Evolutionary conservation across 2,888 invertebrate species (phyloP).

Genomic region (Iphiclides podalirius): DNA sequence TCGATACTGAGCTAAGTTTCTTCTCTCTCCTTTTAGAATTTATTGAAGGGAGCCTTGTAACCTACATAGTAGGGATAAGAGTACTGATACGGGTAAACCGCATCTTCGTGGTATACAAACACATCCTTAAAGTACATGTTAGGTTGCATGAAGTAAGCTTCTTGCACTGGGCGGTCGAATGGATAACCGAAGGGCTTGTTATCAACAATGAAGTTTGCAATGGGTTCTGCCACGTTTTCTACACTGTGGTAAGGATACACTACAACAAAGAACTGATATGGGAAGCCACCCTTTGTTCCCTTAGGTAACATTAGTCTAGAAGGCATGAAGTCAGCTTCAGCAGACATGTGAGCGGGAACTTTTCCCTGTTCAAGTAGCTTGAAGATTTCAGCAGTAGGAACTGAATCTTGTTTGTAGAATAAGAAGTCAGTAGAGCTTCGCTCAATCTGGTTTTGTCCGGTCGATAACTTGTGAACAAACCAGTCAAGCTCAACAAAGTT

Average conservation of each 20-base stretch:
- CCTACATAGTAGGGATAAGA: slow-evolving; percentile 42
- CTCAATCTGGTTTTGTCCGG: slow-evolving; percentile 83
- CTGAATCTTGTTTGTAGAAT: slow-evolving; percentile 81
- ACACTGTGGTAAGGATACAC: slow-evolving; percentile 75
- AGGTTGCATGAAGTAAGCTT: slow-evolving; percentile 69
- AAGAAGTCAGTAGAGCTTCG: slow-evolving; percentile 83
- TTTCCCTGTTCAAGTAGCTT: slow-evolving; percentile 75
- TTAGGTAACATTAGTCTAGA: slow-evolving; percentile 85
- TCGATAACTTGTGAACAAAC: slow-evolving; percentile 78
- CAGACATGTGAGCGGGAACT: slow-evolving; percentile 75
- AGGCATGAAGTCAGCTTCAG: slow-evolving; percentile 82
- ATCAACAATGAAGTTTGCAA: slow-evolving; percentile 56
- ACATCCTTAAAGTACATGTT: slow-evolving; percentile 83
- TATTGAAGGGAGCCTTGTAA: slow-evolving; percentile 39
- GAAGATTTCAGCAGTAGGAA: slow-evolving; percentile 80
- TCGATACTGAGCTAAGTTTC: slow-evolving; percentile 22
- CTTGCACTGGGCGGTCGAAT: slow-evolving; percentile 74
- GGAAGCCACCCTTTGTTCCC: slow-evolving; percentile 84
- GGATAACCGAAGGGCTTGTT: slow-evolving; percentile 80
- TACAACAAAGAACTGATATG: slow-evolving; percentile 83
- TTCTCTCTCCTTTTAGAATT: slow-evolving; percentile 40
- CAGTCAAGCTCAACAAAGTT: slow-evolving; percentile 82
- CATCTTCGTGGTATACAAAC: slow-evolving; percentile 71
- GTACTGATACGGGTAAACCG: slow-evolving; percentile 48
- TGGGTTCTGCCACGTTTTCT: slow-evolving; percentile 44